Percentiles rank a stretch among this genome's conserved stretches.
phyloP scores from a whole-genome alignment of 1,140 invertebrate genomes.

The Chrysomallon squamiferum region DNA sequence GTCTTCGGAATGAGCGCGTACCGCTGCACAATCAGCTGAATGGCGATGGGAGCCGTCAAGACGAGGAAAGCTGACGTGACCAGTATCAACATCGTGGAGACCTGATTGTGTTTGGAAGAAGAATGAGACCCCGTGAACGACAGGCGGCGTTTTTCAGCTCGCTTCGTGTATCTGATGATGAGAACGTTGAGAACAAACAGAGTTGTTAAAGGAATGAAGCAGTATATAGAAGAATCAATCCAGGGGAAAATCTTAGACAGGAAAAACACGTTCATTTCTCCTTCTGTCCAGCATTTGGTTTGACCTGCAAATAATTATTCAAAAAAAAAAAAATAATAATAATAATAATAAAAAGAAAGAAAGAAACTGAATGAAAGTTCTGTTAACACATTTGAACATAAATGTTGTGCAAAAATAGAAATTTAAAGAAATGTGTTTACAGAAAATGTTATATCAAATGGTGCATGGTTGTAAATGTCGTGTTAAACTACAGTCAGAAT shows the following conservation, averaged over 20 bases:
- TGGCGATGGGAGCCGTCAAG: background rate
- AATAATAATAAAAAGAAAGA: no score
- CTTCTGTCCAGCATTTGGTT: background rate
- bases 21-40: constrained; percentile 2
- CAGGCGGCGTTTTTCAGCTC: background rate
- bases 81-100: constrained; percentile 7
- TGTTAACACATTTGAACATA: no score
- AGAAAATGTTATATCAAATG: no score
- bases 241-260: constrained; percentile 1
- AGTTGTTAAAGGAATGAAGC: background rate
- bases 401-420: no score
- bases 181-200: constrained; percentile 7
- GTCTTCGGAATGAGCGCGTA: background rate
- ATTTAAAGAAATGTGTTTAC: no score
- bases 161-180: background rate
- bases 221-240: constrained; percentile 6
- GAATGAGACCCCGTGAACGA: background rate
- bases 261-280: constrained; percentile 4
- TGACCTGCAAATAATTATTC: no score
- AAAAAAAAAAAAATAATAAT: no score
- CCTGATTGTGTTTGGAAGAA: background rate
- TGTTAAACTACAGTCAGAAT: no score
- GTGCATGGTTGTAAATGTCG: no score
- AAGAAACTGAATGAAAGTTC: no score
- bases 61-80: constrained; percentile 10